Conservation (phyloP, 2,797 vertebrate genomes). For the Sparidentex hasta region DNA sequence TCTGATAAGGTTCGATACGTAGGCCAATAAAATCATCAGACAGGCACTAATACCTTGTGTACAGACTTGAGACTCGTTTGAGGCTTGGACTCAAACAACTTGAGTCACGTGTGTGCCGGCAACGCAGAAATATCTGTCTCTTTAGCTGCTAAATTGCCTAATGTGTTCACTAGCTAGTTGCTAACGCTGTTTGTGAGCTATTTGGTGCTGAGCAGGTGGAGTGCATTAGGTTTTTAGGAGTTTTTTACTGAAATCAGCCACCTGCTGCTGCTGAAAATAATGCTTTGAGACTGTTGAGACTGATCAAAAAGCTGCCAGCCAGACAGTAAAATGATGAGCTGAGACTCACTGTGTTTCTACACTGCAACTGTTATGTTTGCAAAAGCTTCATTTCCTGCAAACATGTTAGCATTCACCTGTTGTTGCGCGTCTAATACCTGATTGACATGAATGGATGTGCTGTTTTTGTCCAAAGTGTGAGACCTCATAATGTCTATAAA, state of each 20-base stretch:
- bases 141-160: no score
- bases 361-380: not conserved
- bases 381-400: not conserved
- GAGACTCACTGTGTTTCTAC: not conserved
- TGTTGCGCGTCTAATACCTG: not conserved
- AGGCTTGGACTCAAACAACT: no score
- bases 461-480: not conserved
- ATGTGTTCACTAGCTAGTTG: no score
- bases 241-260: not conserved
- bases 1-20: no score
- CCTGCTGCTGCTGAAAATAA: not conserved
- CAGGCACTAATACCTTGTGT: no score
- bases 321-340: not conserved
- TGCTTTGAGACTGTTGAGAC: not conserved
- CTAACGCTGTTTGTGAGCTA: no score
- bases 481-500: not conserved
- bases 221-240: not conserved
- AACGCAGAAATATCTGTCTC: no score
- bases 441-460: not conserved
- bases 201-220: no score
- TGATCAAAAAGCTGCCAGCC: not conserved
- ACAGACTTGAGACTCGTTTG: no score
- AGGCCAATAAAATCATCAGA: no score
- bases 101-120: no score
- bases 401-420: not conserved